A percentile compares a stretch with the other conserved stretches of the same genome.
These are phyloP conservation scores for Globia sparganii DNA, from an alignment of 2,888 invertebrate genomes.

Conservation along the genomic window DNA sequence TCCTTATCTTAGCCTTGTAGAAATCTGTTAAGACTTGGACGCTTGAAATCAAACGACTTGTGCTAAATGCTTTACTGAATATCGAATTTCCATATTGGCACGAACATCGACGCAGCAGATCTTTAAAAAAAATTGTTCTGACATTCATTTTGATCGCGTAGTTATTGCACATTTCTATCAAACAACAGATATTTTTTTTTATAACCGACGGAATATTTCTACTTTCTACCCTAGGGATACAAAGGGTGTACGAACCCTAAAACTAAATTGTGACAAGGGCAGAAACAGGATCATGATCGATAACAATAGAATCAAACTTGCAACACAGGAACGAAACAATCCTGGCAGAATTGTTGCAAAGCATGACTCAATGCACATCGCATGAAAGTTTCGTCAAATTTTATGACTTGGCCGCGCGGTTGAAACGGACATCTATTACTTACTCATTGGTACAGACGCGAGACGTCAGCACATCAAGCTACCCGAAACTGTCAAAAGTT, in stretches of 20 bases:
- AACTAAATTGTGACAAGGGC: not conserved
- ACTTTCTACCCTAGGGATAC: no score
- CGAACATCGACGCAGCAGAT: no score
- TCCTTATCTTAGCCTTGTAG: slow-evolving; percentile 19
- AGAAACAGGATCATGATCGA: not conserved
- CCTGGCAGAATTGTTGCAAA: not conserved
- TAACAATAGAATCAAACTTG: not conserved
- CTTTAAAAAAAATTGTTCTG: no score
- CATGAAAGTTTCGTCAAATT: no score
- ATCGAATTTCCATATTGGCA: no score
- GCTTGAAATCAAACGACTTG: not conserved
- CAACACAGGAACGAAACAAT: not conserved
- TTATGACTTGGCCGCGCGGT: no score
- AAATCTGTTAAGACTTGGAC: not conserved
- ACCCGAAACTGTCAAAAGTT: no score
- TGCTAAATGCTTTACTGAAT: no score
- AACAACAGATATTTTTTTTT: not conserved
- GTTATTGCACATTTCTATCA: not conserved
- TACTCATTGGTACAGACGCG: slow-evolving; percentile 3
- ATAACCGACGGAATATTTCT: no score
- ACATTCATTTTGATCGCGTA: not conserved
- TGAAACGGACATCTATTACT: no score
- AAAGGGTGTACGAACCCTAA: not conserved
- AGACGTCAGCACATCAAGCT: no score
- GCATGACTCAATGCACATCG: no score